Percentiles rank a stretch among this genome's conserved stretches.
These are phyloP conservation scores for Ammodytes marinus DNA, from an alignment of 2,113 vertebrate species.

Conservation along the genomic window DNA sequence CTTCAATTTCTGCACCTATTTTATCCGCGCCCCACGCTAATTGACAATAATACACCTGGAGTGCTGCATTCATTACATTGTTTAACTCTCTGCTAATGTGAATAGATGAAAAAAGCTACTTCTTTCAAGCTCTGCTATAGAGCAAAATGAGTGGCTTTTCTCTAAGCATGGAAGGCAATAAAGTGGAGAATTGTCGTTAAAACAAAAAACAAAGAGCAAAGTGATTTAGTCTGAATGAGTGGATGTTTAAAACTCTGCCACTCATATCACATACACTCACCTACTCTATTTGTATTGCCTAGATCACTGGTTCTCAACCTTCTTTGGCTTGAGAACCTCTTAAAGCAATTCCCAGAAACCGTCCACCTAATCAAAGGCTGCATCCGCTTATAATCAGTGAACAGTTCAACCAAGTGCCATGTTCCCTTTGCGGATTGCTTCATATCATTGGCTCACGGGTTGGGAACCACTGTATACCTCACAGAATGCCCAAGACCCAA, in stretches of 20 bases:
- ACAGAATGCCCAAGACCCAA: not conserved
- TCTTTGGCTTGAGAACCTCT: not conserved
- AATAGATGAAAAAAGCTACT: not conserved
- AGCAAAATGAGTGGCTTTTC: not conserved
- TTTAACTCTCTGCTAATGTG: conserved; percentile 10
- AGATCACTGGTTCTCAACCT: not conserved
- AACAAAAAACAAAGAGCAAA: not conserved
- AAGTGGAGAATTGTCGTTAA: too few species aligned
- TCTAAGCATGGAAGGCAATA: not conserved
- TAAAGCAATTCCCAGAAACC: not conserved
- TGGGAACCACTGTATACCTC: not conserved
- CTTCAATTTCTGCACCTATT: conserved; percentile 4
- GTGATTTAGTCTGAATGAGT: not conserved
- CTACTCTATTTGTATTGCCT: not conserved
- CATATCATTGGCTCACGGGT: not conserved
- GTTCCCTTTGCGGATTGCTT: not conserved
- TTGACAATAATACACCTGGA: not conserved
- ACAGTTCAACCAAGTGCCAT: not conserved
- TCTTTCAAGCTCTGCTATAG: not conserved
- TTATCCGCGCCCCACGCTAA: not conserved
- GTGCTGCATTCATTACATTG: not conserved
- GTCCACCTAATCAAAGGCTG: not conserved
- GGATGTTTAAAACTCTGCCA: not conserved
- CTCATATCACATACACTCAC: not conserved
- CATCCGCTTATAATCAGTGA: not conserved